Conservation (phyloP, 2,888 invertebrate species). For the Antheraea assamensis region DNA sequence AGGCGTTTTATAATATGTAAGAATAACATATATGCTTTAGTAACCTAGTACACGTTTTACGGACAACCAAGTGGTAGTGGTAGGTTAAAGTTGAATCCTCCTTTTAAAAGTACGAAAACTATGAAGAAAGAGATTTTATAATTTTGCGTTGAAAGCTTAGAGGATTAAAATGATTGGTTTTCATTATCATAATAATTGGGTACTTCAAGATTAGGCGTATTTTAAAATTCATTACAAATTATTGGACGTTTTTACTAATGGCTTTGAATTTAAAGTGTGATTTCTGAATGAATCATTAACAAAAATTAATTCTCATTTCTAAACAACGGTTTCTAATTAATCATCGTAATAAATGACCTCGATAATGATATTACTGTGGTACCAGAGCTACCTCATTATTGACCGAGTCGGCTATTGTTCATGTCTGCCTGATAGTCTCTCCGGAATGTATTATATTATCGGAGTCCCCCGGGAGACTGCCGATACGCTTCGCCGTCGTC, state of each 20-base stretch:
- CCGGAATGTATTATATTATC: constrained; percentile 18
- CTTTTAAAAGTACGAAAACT: neutral
- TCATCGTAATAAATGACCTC: neutral
- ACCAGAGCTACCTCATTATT: constrained; percentile 15
- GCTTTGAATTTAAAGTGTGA: neutral
- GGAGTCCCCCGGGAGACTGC: constrained; percentile 10
- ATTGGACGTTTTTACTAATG: neutral
- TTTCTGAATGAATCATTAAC: neutral
- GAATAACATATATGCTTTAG: neutral
- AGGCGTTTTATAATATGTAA: too few species aligned
- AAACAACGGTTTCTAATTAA: neutral
- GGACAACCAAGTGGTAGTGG: neutral
- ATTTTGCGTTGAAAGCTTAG: neutral
- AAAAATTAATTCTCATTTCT: neutral
- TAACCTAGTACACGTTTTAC: neutral
- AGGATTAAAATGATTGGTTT: too few species aligned
- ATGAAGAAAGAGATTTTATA: neutral
- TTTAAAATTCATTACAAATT: neutral
- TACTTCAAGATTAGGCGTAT: neutral
- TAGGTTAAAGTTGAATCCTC: neutral
- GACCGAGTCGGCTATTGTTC: constrained; percentile 18
- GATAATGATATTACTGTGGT: constrained; percentile 1
- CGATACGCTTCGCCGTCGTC: constrained; percentile 16
- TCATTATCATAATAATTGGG: too few species aligned
- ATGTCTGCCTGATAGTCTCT: constrained; percentile 14